Conservation (phyloP, 2,797 vertebrate genomes). For the Phylloscopus collybita region DNA sequence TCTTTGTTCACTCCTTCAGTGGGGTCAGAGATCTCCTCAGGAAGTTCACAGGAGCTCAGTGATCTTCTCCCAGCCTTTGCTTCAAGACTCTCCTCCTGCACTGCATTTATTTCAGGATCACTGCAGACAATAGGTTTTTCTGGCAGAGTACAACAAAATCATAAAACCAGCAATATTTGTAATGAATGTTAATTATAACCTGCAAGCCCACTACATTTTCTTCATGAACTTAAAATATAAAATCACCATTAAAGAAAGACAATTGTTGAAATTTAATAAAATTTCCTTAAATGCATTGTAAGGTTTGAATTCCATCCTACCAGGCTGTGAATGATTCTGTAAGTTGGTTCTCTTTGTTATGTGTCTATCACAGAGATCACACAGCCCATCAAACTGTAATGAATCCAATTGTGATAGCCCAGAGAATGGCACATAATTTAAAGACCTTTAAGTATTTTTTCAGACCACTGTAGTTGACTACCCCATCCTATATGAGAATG, state of each 20-base stretch:
- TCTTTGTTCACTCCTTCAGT: not conserved
- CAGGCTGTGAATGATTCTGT: not conserved
- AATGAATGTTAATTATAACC: not conserved
- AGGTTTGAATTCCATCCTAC: not conserved
- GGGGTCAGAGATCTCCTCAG: not conserved
- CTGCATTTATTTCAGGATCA: not conserved
- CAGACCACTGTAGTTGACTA: rapidly evolving
- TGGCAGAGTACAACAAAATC: not conserved
- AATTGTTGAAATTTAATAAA: not conserved
- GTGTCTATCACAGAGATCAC: not conserved
- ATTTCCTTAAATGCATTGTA: not conserved
- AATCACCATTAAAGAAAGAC: not conserved
- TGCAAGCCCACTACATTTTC: not conserved
- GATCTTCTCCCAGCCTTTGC: not conserved
- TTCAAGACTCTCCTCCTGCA: not conserved
- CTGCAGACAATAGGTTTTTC: not conserved
- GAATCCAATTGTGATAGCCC: not conserved
- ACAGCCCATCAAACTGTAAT: not conserved
- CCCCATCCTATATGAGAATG: not conserved
- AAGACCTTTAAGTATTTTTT: not conserved
- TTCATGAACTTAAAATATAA: not conserved
- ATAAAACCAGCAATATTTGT: not conserved
- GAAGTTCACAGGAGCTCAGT: not conserved
- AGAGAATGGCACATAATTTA: not conserved
- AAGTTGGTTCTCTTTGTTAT: not conserved